A percentile compares a stretch with the other conserved stretches of the same genome.
These are phyloP conservation scores for Oscheius sp. DNA, from an alignment of 2,888 invertebrate species.

Conservation along the genomic window DNA sequence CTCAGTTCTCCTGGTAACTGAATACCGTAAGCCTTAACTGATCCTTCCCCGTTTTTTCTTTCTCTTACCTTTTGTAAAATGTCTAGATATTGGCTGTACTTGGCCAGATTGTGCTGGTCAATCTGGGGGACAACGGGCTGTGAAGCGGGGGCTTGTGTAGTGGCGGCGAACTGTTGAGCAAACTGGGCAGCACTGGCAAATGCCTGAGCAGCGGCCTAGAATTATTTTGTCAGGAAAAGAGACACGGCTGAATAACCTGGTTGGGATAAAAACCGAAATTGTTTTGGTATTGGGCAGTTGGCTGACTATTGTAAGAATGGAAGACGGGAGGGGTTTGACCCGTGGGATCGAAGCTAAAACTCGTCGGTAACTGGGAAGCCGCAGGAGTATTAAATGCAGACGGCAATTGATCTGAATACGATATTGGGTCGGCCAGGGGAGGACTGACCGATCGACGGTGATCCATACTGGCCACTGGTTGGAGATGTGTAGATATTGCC, in stretches of 20 bases:
- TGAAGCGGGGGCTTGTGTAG: conserved; percentile 29
- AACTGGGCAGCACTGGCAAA: conserved; percentile 42
- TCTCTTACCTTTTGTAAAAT: conserved; percentile 54
- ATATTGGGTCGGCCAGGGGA: background rate
- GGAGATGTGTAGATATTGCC: conserved; percentile 23
- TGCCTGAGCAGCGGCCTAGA: conserved; percentile 48
- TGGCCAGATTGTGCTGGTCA: conserved; percentile 62
- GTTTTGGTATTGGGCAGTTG: conserved; percentile 45
- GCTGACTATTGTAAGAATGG: conserved; percentile 50
- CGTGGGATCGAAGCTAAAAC: conserved; percentile 41
- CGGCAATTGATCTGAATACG: conserved; percentile 19
- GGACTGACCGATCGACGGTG: conserved; percentile 19
- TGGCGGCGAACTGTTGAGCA: conserved; percentile 50
- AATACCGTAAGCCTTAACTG: conserved; percentile 54
- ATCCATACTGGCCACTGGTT: conserved; percentile 11
- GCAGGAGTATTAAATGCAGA: conserved; percentile 13
- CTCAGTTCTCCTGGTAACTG: conserved; percentile 57
- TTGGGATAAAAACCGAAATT: conserved; percentile 36
- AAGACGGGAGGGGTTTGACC: conserved; percentile 39
- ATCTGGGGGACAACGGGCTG: conserved; percentile 46
- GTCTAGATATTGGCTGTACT: conserved; percentile 66
- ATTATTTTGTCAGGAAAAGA: background rate
- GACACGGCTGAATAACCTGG: conserved; percentile 5
- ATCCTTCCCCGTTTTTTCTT: too few relatives aligned
- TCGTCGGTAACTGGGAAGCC: conserved; percentile 16